Percentiles rank a stretch among this genome's conserved stretches.
These are phyloP conservation scores for Morpho achilles DNA, from an alignment of 2,888 invertebrate species.

Conservation along the genomic window DNA sequence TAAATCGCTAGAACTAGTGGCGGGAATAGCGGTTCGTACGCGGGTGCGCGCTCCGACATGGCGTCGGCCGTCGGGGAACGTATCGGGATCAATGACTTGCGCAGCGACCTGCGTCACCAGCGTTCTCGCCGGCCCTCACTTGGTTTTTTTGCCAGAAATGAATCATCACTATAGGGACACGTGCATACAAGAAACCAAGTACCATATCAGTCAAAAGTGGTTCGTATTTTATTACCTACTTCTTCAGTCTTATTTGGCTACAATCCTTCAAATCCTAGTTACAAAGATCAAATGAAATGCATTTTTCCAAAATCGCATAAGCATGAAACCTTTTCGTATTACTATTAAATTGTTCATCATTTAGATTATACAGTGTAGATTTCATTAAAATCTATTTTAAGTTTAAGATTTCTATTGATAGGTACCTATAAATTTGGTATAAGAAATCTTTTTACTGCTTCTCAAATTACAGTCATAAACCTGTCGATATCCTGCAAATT, in stretches of 20 bases:
- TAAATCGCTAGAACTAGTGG: conserved; percentile 54
- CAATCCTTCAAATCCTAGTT: too few relatives aligned
- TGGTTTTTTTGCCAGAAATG: conserved; percentile 55
- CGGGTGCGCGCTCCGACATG: conserved; percentile 54
- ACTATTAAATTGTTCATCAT: not conserved
- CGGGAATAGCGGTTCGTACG: conserved; percentile 52
- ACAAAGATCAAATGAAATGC: too few relatives aligned
- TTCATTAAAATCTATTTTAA: too few relatives aligned
- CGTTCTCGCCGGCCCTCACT: conserved; percentile 58
- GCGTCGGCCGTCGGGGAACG: conserved; percentile 65
- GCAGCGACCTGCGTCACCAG: conserved; percentile 51
- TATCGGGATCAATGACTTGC: conserved; percentile 73
- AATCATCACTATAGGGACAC: conserved; percentile 62
- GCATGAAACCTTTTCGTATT: not conserved
- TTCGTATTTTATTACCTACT: conserved; percentile 27
- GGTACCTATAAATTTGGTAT: too few relatives aligned
- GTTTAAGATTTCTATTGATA: too few relatives aligned
- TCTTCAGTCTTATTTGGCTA: not conserved
- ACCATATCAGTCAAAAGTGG: conserved; percentile 35
- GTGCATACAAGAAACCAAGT: conserved; percentile 55
- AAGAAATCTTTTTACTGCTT: too few relatives aligned
- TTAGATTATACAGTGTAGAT: too few relatives aligned
- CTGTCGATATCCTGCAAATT: too few relatives aligned
- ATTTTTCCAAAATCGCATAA: too few relatives aligned
- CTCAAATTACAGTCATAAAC: too few relatives aligned